Base-by-base conservation (phyloP, 2,888 invertebrate species). In the Eulithis prunata region DNA sequence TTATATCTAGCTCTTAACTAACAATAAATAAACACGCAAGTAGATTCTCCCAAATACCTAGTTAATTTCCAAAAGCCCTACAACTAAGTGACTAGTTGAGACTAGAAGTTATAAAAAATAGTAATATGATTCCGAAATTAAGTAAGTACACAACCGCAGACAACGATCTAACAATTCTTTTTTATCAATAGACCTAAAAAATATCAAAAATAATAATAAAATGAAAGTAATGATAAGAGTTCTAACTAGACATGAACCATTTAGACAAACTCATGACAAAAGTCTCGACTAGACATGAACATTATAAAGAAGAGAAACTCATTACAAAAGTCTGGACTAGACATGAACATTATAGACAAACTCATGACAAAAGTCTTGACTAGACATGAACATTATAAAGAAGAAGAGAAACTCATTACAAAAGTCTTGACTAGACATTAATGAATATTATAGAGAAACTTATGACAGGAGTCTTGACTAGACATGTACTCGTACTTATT, bases 281-380 rank as follows among this genome's bases (percentile, higher is more conserved):
- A 66, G 38, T 41, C 32, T 70, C 69, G 77, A 77, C 76, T 79
- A 82, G 76, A 75, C 38, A 21, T 21, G 21, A 21, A 21, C 21
- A 21, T 32, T 32, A 32, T 32, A 32, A 32, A 3, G 4, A 32
- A 32, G 6, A 3, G 2, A 32, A 32, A 32, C 6, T 32, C 4
- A 32, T 32, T 1, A 32, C 32, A 5, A 32, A 5, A 32, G 32
- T 32, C 32, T 1, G 8, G 32, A 32, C 32, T 32, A 32, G 32
- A 32, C 32, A 32, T 32, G 32, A 5, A 32, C 32, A 32, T 6
- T 32, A 32, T 3, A 32, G 6, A 32, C 2, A 32, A 32, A 32
- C 32, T 32, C 47, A 47, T 11, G 53, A 69, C 59, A 60, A 66
- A 49, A 12, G 38, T 41, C 32, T 71, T 70, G 78, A 77, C 76